Evolutionary conservation across 2,888 invertebrate species (phyloP), one percentile per base, ranked within the genome.

Genomic region (Sarcophaga caerulescens): DNA sequence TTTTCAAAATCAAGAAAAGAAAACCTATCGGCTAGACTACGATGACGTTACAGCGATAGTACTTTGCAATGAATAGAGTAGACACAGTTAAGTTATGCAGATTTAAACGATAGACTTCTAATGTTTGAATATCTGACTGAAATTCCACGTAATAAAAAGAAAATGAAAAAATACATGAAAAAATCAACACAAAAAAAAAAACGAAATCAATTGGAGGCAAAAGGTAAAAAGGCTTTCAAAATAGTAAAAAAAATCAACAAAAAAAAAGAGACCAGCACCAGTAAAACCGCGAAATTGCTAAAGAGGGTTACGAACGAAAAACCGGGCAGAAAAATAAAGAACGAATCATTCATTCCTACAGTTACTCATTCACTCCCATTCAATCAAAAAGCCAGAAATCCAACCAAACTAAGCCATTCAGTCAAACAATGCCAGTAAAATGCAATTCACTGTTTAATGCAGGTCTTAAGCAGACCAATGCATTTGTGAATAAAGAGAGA

Each of bases 11-110:
- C 66, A 35, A 19, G 68, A 74, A 35, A 62, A 21, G 59, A 57
- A 74, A 78, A 84, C 60, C 17, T 35, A 35, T 62, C 60, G 60
- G 12, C 47, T 52, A 84, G 86, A 79, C 84, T 71, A 70, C 77
- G 80, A 80, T 85, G 83, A 77, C 79, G 83, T 35, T 35, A 10
- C 35, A 74, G 78, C 84, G 78, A 86, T 81, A 85, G 52, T 60
- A 71, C 66, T 71, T 35, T 73, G 59, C 25, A 52, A 17, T 83
- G 83, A 80, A 83, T 80, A 77, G 62, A 14, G 52, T 52, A 14
- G 52, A 14, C 14, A 80, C 86, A 78, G 74, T 81, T 78, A 86
- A 81, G 81, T 84, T 81, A 86, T 86, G 84, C 84, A 84, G 81
- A 86, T 86, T 86, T 70, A 35, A 57, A n/a, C 78, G 84, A 81